Evolutionary conservation across 2,113 vertebrate species (phyloP), one percentile per base, ranked within the genome.

Genomic region (Plotosus lineatus): DNA sequence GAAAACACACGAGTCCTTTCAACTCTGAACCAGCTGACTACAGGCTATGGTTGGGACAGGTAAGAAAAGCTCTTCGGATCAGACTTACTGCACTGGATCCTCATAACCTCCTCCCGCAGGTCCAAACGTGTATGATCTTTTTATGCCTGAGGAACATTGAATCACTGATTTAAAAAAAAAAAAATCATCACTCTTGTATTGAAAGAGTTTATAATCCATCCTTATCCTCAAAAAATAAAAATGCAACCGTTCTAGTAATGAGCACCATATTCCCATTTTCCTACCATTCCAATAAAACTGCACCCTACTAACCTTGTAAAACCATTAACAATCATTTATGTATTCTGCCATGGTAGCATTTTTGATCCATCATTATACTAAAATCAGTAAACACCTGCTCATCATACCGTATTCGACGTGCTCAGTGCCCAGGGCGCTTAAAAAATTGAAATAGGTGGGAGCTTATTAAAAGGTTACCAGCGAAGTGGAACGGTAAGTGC

Each of bases 61-160:
- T 40, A 44, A 26, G 17, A 56, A 33, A 55, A 23, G 7, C 36
- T 23, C 26, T 6, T 15, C 9, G 50, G 11, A 26, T 60, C 28
- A 79, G 38, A 91, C 93, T 92, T 90, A 94, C 93, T 93, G 93
- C 71, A 97, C 91, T 1, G 96, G 96, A 83, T 97, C 95, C 82
- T 97, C 96, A 38, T 97, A 97, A 48, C 96, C 96, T 0, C 96
- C 96, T 63, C 96, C 96, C 26, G 93, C 90, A 61, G 95, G 91
- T 51, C 95, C 96, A 72, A 97, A 97, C 3, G 96, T 97, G 48
- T 97, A 97, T 12, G 96, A 97, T 28, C 96, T 92, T 82, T 96
- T 95, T 78, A 96, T 92, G 48, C 96, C 96, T 97, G 85, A 36
- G 6, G 60, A 46, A 55, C 6, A 83, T 15, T 12, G 14, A 77